Percentiles rank a stretch among this genome's conserved stretches.
Evolutionary conservation across 1,140 invertebrate species (phyloP).

Genomic region (Marisa cornuarietis): DNA sequence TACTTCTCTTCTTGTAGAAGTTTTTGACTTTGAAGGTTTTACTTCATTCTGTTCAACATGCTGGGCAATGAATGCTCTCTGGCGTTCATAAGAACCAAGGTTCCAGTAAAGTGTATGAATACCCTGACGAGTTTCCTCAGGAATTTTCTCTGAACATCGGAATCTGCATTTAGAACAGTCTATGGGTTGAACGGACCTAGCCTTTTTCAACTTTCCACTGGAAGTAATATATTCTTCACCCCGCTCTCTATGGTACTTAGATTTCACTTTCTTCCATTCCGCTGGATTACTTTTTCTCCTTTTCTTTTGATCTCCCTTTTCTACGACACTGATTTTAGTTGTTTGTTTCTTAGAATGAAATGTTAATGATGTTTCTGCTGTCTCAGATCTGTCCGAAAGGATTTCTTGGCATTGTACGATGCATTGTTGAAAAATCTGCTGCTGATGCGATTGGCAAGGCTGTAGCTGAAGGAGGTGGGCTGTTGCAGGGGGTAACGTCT

Average conservation of each 20-base stretch:
- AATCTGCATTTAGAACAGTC: conserved; percentile 15
- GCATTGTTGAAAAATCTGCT: background rate
- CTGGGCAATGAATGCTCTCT: conserved; percentile 11
- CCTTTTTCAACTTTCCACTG: background rate
- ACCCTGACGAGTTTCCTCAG: conserved; percentile 1
- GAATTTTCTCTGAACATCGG: conserved; percentile 12
- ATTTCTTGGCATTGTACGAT: background rate
- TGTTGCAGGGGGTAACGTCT: background rate
- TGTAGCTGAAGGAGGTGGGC: background rate
- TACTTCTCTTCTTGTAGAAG: background rate
- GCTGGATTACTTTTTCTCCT: background rate
- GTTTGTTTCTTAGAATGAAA: background rate
- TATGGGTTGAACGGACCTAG: conserved; percentile 3
- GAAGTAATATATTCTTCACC: conserved; percentile 6
- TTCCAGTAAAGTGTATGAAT: conserved; percentile 7
- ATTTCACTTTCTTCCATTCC: conserved; percentile 14
- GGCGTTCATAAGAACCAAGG: conserved; percentile 11
- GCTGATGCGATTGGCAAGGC: background rate
- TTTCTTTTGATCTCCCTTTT: background rate
- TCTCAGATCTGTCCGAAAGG: background rate
- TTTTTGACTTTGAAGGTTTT: conserved; percentile 3
- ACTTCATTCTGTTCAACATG: conserved; percentile 13
- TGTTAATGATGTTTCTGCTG: background rate
- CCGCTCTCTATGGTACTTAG: background rate
- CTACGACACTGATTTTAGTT: background rate